A percentile compares a stretch with the other conserved stretches of the same genome.
These are phyloP conservation scores for Coleophora deauratella DNA, from an alignment of 2,888 invertebrate species.

Conservation along the genomic window DNA sequence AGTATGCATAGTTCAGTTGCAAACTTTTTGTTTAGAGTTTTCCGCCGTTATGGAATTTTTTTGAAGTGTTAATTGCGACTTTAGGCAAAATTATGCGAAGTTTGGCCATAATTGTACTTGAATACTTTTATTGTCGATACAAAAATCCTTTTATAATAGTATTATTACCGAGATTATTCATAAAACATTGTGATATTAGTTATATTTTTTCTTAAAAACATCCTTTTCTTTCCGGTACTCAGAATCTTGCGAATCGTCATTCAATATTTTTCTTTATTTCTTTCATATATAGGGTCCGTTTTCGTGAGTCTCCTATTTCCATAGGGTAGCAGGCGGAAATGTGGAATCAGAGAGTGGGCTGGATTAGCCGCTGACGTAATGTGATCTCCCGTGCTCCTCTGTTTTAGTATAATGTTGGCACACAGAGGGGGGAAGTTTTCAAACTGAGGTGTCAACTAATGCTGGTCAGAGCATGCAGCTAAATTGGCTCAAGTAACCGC, in stretches of 20 bases:
- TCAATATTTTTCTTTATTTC: slow-evolving; percentile 5
- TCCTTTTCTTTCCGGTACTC: slow-evolving; percentile 24
- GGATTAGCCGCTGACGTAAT: slow-evolving; percentile 41
- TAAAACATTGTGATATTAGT: no score
- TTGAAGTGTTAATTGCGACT: no score
- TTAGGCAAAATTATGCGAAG: no score
- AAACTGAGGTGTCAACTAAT: slow-evolving; percentile 34
- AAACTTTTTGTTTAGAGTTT: no score
- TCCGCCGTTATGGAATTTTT: no score
- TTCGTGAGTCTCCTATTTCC: slow-evolving; percentile 25
- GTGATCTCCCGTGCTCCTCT: slow-evolving; percentile 32
- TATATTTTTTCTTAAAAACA: slow-evolving; percentile 32
- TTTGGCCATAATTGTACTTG: no score
- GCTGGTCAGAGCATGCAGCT: slow-evolving; percentile 41
- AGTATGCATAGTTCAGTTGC: no score
- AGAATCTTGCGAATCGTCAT: neutral
- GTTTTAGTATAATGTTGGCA: slow-evolving; percentile 21
- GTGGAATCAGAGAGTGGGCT: slow-evolving; percentile 59
- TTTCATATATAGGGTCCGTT: slow-evolving; percentile 28
- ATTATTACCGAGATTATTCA: no score
- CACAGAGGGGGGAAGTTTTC: slow-evolving; percentile 20
- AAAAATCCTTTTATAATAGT: no score
- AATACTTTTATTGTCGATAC: no score
- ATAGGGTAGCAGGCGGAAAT: slow-evolving; percentile 64
- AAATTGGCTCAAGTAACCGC: slow-evolving; percentile 68